These are phyloP conservation scores for Nebria ingens DNA, from an alignment of 1,140 invertebrate species.

Conservation along the genomic window DNA sequence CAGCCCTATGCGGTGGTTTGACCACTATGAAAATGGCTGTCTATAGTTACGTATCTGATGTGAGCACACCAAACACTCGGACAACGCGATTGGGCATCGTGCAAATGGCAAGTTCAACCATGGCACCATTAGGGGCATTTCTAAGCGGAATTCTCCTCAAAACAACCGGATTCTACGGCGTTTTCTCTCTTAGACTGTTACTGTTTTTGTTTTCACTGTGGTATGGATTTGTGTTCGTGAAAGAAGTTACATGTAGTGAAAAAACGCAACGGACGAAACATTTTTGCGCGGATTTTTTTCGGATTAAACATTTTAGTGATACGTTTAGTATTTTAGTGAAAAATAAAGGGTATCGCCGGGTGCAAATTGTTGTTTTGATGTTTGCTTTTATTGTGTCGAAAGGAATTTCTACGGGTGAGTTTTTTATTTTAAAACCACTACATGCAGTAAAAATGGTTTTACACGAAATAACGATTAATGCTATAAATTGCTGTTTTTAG, in stretches of 20 bases:
- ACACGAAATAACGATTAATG: too few relatives aligned
- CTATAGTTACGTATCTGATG: neutral
- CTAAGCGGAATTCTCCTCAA: neutral
- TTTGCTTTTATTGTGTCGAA: neutral
- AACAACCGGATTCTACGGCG: neutral
- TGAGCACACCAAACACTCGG: neutral
- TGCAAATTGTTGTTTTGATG: neutral
- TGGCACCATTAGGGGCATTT: neutral
- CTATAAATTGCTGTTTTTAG: too few relatives aligned
- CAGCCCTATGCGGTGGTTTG: neutral
- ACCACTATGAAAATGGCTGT: neutral
- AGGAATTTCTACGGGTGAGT: neutral
- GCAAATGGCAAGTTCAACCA: neutral
- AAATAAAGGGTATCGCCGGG: neutral
- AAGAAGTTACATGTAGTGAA: neutral
- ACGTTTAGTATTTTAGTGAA: neutral
- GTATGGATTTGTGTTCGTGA: neutral
- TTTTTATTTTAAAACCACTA: too few relatives aligned
- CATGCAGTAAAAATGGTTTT: too few relatives aligned
- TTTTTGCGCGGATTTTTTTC: neutral
- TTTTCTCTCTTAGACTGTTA: neutral
- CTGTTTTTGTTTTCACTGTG: neutral
- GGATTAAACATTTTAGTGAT: neutral
- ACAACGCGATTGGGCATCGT: constrained; percentile 4
- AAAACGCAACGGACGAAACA: neutral